Evolutionary conservation across 1,140 invertebrate genomes (phyloP), one percentile per base, ranked within the genome.

Genomic region (Globodera ellingtonae): DNA sequence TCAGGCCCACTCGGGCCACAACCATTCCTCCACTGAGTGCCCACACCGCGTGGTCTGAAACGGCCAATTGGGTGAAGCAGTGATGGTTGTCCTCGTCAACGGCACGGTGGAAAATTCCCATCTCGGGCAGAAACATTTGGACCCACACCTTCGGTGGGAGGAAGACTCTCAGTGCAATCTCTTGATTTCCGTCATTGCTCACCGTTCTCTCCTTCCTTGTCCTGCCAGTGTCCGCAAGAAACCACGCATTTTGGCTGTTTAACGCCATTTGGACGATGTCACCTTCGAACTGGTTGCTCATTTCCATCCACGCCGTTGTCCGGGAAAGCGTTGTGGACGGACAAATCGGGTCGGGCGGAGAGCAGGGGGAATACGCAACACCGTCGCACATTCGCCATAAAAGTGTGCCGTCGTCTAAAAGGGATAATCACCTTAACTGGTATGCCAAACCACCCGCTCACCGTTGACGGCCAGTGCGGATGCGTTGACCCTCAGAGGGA

Each of bases 41-140:
- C 84, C 84, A 84, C 10, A 84, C 84, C 10, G 84, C 84, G 7
- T 78, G 59, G 47, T 84, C 84, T 10, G 84, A 69, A 7, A 84
- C 84, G n/a, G 84, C 78, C 15, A 84, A 69, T 76, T 84, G 72
- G 18, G 48, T 24, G 24, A 77, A 84, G 15, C 21, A 66, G 18
- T 56, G 59, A 72, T 24, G 83, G 71, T 48, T 79, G 86, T 78
- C 78, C 48, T 77, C 24, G 46, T 77, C 75, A 7, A 67, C 85
- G 18, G 84, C 73, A 21, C 82, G 47, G 56, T 74, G 85, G 13
- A 87, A 72, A n/a, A 84, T 84, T 13, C 84, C 84, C 83, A 87
- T 82, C n/a, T 86, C 82, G 21, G 84, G 84, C 6, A 84, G 74
- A 21, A 82, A 71, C 84, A 84, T 83, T 73, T 84, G 84, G 35